phyloP scores from a whole-genome alignment of 2,888 invertebrate species.

The Volucella bombylans region DNA sequence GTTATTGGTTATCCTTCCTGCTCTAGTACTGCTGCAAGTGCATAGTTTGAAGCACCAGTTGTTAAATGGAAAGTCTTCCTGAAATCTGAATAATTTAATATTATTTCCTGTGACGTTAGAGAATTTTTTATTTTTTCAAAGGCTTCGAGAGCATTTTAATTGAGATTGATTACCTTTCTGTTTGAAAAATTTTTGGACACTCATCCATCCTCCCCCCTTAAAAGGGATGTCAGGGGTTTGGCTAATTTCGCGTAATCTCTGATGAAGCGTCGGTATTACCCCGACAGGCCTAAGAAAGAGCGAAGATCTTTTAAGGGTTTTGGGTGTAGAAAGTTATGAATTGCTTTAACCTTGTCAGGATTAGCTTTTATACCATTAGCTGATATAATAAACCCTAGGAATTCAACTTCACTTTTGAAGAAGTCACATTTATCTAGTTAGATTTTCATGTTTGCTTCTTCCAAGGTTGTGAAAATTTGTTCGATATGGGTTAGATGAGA shows the following conservation, averaged over 20 bases:
- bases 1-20: no score
- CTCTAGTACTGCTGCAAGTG: background rate
- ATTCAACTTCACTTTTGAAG: constrained; percentile 51
- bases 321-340: constrained; percentile 42
- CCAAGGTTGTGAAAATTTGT: constrained; percentile 38
- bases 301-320: constrained; percentile 47
- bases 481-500: constrained; percentile 46
- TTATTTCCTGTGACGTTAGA: constrained; percentile 25
- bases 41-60: constrained; percentile 51
- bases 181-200: constrained; percentile 48
- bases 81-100: constrained; percentile 77
- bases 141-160: constrained; percentile 43
- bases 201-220: constrained; percentile 64
- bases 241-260: constrained; percentile 55
- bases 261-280: constrained; percentile 43
- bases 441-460: constrained; percentile 43
- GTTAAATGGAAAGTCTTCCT: constrained; percentile 42
- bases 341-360: constrained; percentile 47
- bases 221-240: constrained; percentile 45
- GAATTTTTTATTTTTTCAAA: constrained; percentile 52
- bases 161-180: constrained; percentile 23
- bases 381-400: constrained; percentile 62
- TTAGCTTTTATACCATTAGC: constrained; percentile 59
- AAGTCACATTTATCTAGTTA: constrained; percentile 64
- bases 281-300: constrained; percentile 42